Evolutionary conservation across 2,797 vertebrate genomes (phyloP), one percentile per base, ranked within the genome.

Genomic region (Schizothorax lantsangensis): DNA sequence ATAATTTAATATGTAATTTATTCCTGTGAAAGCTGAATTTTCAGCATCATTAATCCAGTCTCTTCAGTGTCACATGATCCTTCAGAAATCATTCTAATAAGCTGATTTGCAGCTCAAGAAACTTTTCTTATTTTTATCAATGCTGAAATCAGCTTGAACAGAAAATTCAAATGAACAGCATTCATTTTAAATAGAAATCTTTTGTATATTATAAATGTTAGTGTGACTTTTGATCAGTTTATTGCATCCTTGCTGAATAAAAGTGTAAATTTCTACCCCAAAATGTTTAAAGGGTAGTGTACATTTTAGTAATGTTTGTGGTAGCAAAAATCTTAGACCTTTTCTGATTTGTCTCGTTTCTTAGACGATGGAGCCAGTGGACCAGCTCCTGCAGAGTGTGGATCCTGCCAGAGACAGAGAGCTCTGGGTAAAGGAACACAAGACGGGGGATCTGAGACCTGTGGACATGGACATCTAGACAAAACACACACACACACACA

Each of bases 391-490:
- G 90, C 97, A 97, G 94, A 97, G 94, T 91, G 97, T 99, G 94
- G 98, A 99, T 92, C 98, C 98, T 6, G 96, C 95, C 94, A 98
- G 96, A 96, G 98, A 99, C 96, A 94, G 98, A 91, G 98, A 99
- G 96, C 95, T 98, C 90, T 99, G 98, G 98, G 98, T 99, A 86
- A 96, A 96, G 89, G 98, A 99, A 92, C 97, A 99, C 91, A 98
- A 98, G 92, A 99, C 98, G 0, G 96, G 98, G 54, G 95, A 97
- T 80, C 95, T 99, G 83, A 96, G 98, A 87, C 98, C 98, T 0
- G 97, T 99, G 92, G 97, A 99, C 92, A 97, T 99, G 97, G 97
- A 98, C 94, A 97, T 99, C 91, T 99, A 98, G 94, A 93, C 66
- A 68, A 19, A 36, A 59, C 38, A 75, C 43, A 36, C 62, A 75